Evolutionary conservation across 2,888 invertebrate genomes (phyloP), one percentile per base, ranked within the genome.

Genomic region (Yponomeuta sedellus): DNA sequence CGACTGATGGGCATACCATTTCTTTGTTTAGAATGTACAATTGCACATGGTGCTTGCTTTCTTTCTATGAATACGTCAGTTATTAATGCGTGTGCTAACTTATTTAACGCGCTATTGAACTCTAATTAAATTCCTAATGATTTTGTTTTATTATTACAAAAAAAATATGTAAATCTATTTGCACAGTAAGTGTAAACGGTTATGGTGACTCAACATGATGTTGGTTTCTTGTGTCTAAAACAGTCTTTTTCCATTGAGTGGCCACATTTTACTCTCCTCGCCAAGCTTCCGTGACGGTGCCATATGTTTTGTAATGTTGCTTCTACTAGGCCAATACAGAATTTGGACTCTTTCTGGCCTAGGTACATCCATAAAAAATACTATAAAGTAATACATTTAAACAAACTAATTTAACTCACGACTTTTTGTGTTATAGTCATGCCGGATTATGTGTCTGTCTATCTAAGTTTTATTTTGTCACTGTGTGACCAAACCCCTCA

Each of bases 231-330:
- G 16, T 52, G 12, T 52, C 16, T 75, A 71, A 74, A 74, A 73
- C 72, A 74, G 76, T 78, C 75, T 84, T 88, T 88, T 88, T 85
- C 87, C 86, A 73, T 73, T 74, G 78, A 74, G 73, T 86, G 82
- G 71, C 70, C 81, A 76, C 82, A 61, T 44, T 64, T 62, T 64
- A 63, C 65, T 67, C 66, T 69, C 69, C 69, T 68, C 75, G 73
- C 74, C 69, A 52, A 52, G 44, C 12, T 52, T 52, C 16, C 44
- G 44, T 52, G 44, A 52, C 44, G 44, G 3, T 52, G 4, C 16
- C 44, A 4, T 52, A 52, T 52, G 12, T 12, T 52, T 52, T 16
- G 44, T 52, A 16, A 4, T 16, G 1, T 34, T 34, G 34, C 34
- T 8, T 34, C 10, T 34, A 34, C 10, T 34, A 34, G 34, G 34